Percentiles rank a stretch among this genome's conserved stretches.
Evolutionary conservation across 2,888 invertebrate genomes (phyloP).

Genomic region (Tetanocera ferruginea): DNA sequence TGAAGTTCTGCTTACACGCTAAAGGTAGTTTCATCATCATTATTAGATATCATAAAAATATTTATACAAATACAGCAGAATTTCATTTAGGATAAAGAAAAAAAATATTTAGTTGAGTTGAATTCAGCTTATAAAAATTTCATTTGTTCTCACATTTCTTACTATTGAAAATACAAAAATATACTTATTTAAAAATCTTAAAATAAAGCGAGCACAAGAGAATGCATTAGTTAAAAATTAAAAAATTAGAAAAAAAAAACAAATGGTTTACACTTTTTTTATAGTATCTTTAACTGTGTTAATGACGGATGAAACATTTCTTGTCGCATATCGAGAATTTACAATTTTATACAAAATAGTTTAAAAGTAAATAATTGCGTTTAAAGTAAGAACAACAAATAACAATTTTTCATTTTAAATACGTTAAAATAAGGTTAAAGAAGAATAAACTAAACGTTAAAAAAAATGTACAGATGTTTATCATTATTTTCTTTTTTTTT

Average conservation of each 20-base stretch:
- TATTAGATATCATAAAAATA: too few species aligned
- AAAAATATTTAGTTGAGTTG: too few species aligned
- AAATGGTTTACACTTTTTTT: too few species aligned
- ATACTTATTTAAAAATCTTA: constrained; percentile 20
- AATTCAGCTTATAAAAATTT: too few species aligned
- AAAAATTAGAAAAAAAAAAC: too few species aligned
- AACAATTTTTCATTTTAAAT: constrained; percentile 29
- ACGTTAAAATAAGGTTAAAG: constrained; percentile 35
- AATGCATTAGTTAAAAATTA: too few species aligned
- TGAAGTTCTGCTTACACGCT: too few species aligned
- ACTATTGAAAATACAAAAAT: constrained; percentile 20
- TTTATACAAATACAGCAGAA: too few species aligned
- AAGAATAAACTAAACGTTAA: constrained; percentile 19
- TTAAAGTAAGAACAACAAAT: constrained; percentile 36
- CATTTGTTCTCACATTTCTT: too few species aligned
- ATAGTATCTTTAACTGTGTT: neutral
- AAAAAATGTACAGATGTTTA: constrained; percentile 15
- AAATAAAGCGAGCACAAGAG: constrained; percentile 25
- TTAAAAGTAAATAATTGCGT: constrained; percentile 19
- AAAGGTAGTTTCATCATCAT: too few species aligned
- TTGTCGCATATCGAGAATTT: constrained; percentile 30
- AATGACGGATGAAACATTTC: constrained; percentile 7
- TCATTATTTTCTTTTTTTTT: neutral
- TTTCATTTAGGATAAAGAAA: too few species aligned
- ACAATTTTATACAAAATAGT: constrained; percentile 37